Evolutionary conservation across 2,888 invertebrate species (phyloP).

Genomic region (Xanthorhoe designata): DNA sequence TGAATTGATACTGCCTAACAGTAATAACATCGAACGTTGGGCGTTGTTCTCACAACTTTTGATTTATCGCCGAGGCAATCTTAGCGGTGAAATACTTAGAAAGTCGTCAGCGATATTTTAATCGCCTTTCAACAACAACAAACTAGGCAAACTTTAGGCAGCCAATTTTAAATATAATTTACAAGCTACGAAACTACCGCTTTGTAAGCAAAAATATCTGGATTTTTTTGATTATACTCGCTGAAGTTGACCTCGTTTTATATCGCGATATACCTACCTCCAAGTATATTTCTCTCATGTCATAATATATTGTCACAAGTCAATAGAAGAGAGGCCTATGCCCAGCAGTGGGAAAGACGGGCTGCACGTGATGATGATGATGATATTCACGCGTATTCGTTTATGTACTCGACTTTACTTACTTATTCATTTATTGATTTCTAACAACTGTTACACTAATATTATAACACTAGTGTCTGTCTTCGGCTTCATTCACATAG

Average conservation of each 20-base stretch:
- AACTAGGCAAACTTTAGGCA: slow-evolving; percentile 17
- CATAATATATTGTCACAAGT: not conserved
- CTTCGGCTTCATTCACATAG: no score
- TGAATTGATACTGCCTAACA: no score
- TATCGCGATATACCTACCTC: slow-evolving; percentile 17
- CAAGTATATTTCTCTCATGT: not conserved
- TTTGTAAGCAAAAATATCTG: slow-evolving; percentile 31
- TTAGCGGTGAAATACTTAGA: not conserved
- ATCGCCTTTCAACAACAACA: slow-evolving; percentile 13
- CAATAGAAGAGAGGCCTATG: no score
- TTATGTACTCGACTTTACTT: no score
- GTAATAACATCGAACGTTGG: no score
- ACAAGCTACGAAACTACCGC: slow-evolving; percentile 13
- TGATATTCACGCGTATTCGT: no score
- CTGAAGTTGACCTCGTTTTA: slow-evolving; percentile 26
- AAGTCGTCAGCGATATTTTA: not conserved
- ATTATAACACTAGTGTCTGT: no score
- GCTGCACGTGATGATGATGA: no score
- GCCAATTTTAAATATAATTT: slow-evolving; percentile 23
- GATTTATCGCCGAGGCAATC: not conserved
- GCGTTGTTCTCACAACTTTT: not conserved
- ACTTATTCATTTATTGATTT: no score
- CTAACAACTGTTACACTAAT: no score
- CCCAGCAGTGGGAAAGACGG: no score
- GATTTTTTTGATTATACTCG: slow-evolving; percentile 22